These are phyloP conservation scores for Pollicipes pollicipes DNA, from an alignment of 1,140 invertebrate species.

Conservation along the genomic window DNA sequence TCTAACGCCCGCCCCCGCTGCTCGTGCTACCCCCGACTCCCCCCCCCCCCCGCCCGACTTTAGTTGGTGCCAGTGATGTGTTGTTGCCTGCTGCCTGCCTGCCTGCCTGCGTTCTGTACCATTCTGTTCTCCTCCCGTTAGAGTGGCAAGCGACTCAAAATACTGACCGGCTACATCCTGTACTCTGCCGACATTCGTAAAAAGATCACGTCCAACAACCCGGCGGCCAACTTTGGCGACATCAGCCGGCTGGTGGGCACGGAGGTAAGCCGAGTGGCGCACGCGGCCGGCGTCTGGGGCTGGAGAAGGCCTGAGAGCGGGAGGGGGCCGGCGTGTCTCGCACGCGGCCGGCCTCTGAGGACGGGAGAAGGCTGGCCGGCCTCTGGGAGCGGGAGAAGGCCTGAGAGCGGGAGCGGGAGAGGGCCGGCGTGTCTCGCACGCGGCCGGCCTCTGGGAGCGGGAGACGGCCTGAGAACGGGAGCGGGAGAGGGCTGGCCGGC, in stretches of 20 bases:
- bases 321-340: slow-evolving; percentile 3
- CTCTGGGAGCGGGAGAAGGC: too few species aligned
- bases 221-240: slow-evolving; percentile 87
- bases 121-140: neutral
- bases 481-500: too few species aligned
- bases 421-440: neutral
- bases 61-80: too few species aligned
- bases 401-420: too few species aligned
- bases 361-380: too few species aligned
- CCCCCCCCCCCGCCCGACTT: neutral
- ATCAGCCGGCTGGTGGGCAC: slow-evolving; percentile 85
- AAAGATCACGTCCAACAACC: slow-evolving; percentile 71
- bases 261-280: neutral
- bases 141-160: slow-evolving; percentile 1
- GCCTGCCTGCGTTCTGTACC: slow-evolving; percentile 20
- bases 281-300: neutral
- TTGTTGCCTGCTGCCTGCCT: slow-evolving; percentile 13
- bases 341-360: too few species aligned
- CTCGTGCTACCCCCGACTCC: neutral
- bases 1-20: slow-evolving; percentile 9
- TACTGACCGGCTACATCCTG: slow-evolving; percentile 86
- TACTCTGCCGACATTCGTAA: slow-evolving; percentile 91
- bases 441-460: too few species aligned
- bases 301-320: neutral
- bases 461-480: too few species aligned